Base-by-base conservation (phyloP, 2,113 vertebrate genomes). In the Cryptotis parvus region DNA sequence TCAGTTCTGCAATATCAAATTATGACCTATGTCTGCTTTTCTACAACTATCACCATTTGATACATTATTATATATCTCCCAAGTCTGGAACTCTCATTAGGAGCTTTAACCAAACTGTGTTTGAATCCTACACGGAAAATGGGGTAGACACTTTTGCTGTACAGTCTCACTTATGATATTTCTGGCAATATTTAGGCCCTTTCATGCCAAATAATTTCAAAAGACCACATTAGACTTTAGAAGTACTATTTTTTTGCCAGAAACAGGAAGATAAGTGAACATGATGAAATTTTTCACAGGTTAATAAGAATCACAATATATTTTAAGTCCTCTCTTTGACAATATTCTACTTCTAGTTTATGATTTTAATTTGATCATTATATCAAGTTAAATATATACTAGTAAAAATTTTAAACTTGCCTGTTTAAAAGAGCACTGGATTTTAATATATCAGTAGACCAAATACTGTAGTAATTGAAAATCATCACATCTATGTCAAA, bases 351-450 rank as follows among this genome's bases (percentile, higher is more conserved):
- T 93, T 72, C 65, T 33, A 76, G 31, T 26, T 6, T 84, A 68
- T 82, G 79, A 41, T 91, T 94, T 93, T 92, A 94, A 83, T 89
- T 81, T 22, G 5, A 18, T 31, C 45, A 69, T 35, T 92, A 55
- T 12, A 14, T 43, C 43, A 4, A 70, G 91, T 88, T 95, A 87
- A 91, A 92, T 73, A n/a, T 58, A 29, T 72, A 76, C 29, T n/a
- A n/a, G n/a, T n/a, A n/a, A n/a, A n/a, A n/a, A n/a, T n/a, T n/a
- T n/a, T n/a, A n/a, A n/a, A n/a, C n/a, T n/a, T n/a, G n/a, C 27
- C 66, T 79, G 69, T 88, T 73, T 90, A 77, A 90, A 78, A 93
- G 45, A 90, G 43, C 31, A 37, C 2, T 61, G 24, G 9, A 61
- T 29, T 79, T 4, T 88, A 91, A 94, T 61, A 84, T 37, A 78